Base-by-base conservation (phyloP, 2,113 vertebrate genomes). In the Siphamia tubifer region DNA sequence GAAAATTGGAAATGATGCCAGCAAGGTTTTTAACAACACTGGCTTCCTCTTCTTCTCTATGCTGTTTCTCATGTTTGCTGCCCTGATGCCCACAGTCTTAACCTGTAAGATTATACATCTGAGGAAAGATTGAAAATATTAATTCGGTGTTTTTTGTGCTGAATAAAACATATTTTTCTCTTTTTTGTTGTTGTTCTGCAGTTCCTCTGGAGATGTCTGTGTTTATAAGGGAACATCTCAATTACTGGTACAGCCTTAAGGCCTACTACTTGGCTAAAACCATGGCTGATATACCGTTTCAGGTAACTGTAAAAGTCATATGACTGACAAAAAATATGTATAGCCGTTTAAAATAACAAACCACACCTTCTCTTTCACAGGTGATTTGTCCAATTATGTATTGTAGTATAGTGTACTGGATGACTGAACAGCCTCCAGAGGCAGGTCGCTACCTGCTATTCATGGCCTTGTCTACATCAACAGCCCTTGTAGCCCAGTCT, bases 21-120 rank as follows among this genome's bases (percentile, higher is more conserved):
- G 93, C 92, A 99, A 97, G 74, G 98, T 98, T 81, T 99, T 98
- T 92, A 98, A 98, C 94, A 99, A 99, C 92, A 98, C 96, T 0
- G 96, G 97, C 71, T 99, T 98, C 84, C 96, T 99, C 83, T 99
- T 99, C 93, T 98, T 99, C 93, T 99, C 98, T 88, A 98, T 99
- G 96, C 93, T 99, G 23, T 99, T 99, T 90, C 94, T 99, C 72
- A 99, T 98, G 97, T 99, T 99, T 3, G 96, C 96, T 0, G 98
- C 97, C 0, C 92, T 99, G 61, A 98, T 99, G 97, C 98, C 98
- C 55, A 99, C 98, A 1, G 93, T 99, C 77, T 94, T 99, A 39
- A 99, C 98, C 62, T 99, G 98, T 99, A 94, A 96, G 96, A 56
- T 9, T 4, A n/a, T 2, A 16, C 32, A 13, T 35, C 16, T 57